These are phyloP conservation scores for Pelusios castaneus DNA, from an alignment of 2,113 vertebrate species.

Conservation along the genomic window DNA sequence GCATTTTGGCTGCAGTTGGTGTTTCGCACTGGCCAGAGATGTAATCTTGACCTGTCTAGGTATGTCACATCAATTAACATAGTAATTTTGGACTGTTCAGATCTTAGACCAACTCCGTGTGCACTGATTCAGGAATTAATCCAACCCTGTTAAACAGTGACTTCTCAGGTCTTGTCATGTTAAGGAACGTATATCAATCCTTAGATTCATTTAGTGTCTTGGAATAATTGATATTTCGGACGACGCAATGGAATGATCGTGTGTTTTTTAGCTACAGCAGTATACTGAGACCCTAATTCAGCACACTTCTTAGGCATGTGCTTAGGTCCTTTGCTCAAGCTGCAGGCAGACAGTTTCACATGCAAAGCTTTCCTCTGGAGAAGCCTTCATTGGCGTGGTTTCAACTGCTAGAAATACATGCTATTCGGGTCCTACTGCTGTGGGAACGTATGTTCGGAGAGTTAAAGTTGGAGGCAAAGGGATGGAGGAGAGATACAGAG, in stretches of 20 bases:
- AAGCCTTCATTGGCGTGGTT: accelerated
- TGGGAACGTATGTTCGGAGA: not conserved
- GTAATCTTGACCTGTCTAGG: not conserved
- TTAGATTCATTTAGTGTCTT: not conserved
- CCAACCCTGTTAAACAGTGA: not conserved
- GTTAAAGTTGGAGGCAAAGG: accelerated
- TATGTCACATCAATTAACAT: not conserved
- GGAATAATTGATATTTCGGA: not conserved
- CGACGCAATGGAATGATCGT: accelerated
- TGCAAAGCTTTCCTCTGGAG: not conserved
- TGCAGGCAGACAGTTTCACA: accelerated
- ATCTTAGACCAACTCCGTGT: not conserved
- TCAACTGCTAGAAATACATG: not conserved
- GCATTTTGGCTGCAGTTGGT: slow-evolving; percentile 9
- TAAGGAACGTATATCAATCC: not conserved
- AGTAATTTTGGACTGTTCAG: not conserved
- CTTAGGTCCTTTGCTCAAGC: accelerated
- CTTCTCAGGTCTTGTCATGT: not conserved
- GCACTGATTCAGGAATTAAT: not conserved
- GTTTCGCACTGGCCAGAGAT: not conserved
- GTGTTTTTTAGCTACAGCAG: accelerated
- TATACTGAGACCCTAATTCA: not conserved
- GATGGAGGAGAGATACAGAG: not conserved
- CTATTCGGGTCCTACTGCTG: not conserved
- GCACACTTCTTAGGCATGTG: not conserved